Conservation (phyloP, 92 coral and sea anemone genomes). For the Epizoanthus ramosus region DNA sequence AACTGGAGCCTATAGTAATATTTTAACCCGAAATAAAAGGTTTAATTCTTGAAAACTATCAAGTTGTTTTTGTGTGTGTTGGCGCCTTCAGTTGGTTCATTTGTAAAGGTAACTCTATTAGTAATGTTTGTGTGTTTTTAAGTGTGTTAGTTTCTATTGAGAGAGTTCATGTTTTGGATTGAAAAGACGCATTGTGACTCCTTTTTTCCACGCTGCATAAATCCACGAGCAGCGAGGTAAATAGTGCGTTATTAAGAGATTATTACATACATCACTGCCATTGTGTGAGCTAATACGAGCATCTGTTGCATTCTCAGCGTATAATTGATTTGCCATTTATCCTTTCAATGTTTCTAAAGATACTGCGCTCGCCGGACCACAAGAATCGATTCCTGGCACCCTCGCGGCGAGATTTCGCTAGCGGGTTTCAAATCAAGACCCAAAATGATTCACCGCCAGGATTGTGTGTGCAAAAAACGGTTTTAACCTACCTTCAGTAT, state of each 20-base stretch:
- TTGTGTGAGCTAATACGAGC: constrained; percentile 67
- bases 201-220: constrained; percentile 52
- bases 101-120: constrained; percentile 40
- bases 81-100: constrained; percentile 16
- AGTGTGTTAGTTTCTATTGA: constrained; percentile 21
- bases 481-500: background rate
- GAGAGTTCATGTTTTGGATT: constrained; percentile 1
- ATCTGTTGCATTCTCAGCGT: constrained; percentile 89
- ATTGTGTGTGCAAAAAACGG: background rate
- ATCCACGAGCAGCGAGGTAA: constrained; percentile 55
- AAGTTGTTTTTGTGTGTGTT: background rate
- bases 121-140: constrained; percentile 21
- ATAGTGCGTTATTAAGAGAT: constrained; percentile 73
- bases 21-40: constrained; percentile 5
- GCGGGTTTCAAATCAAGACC: background rate
- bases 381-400: constrained; percentile 65
- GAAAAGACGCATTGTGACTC: constrained; percentile 26
- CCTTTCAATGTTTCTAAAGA: constrained; percentile 67
- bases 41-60: constrained; percentile 4
- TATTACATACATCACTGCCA: constrained; percentile 73
- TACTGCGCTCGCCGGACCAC: constrained; percentile 46
- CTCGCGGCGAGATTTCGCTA: constrained; percentile 52
- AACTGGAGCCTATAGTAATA: background rate
- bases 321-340: constrained; percentile 91
- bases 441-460: background rate